Base-by-base conservation (phyloP, 2,888 invertebrate species). In the Rhagonycha lutea region DNA sequence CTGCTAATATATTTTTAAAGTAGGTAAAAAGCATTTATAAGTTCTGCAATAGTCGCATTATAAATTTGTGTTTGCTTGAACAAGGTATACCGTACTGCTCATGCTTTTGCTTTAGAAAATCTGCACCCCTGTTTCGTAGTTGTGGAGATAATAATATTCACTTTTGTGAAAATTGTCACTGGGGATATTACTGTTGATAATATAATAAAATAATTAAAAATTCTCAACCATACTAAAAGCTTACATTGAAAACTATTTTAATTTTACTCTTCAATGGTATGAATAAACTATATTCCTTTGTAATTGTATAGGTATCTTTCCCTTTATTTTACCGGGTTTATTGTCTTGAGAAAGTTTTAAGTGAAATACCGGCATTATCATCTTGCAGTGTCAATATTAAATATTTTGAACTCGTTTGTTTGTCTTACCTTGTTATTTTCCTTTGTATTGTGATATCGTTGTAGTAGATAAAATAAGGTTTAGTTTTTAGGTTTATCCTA, bases 371-470 rank as follows among this genome's bases (percentile, higher is more conserved):
- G 72, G 74, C 77, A 77, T 77, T 78, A 78, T 79, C 77, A 70
- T 76, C 76, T 78, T 72, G 74, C 78, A 80, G 76, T 80, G 79
- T 79, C 79, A 76, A 78, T 80, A 80, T 80, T 79, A 79, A 76
- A 80, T 79, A 80, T 80, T 80, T 80, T 76, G 74, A 72, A 73
- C 76, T 72, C 76, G 78, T 77, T 79, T 76, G 76, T 79, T 77
- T 76, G 76, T 72, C 68, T 76, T 74, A 73, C 72, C 75, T 79
- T 68, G 14, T 69, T 68, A 70, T 78, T 74, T 68, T 68, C 62
- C 71, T 77, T 75, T 78, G 77, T 78, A 78, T 75, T 73, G 68
- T 68, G 73, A 78, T 78, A 78, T 72, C 68, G 70, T 75, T 73
- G 77, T 26, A 60, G 18, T 29, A 32, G 18, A 23, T 47, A 67